These are phyloP conservation scores for Schlechtendalia chinensis DNA, from an alignment of 1,140 invertebrate genomes.

Conservation along the genomic window DNA sequence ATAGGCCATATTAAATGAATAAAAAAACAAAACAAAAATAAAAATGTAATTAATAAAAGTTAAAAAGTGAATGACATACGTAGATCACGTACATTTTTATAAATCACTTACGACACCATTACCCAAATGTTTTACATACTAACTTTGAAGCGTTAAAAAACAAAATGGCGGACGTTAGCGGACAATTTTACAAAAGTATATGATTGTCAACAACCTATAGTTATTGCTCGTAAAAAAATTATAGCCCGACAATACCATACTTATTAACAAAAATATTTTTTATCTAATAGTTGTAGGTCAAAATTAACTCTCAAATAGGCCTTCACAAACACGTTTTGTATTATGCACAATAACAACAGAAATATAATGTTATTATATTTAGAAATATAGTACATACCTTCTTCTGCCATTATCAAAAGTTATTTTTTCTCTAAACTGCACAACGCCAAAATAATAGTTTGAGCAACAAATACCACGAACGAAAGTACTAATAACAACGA, in stretches of 20 bases:
- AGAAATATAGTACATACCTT: not conserved
- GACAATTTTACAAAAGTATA: not conserved
- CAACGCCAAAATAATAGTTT: not conserved
- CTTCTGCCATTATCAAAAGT: not conserved
- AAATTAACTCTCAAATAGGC: not conserved
- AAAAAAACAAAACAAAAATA: too few relatives aligned
- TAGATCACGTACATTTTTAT: not conserved
- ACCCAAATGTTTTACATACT: not conserved
- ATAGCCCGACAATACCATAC: not conserved
- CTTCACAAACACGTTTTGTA: not conserved
- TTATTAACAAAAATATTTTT: not conserved
- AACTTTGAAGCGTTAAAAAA: not conserved
- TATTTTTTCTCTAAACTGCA: not conserved
- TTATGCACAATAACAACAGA: not conserved
- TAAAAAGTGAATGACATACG: too few relatives aligned
- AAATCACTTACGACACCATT: not conserved
- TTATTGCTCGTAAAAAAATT: too few relatives aligned
- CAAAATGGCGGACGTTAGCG: not conserved
- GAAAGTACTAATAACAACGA: not conserved
- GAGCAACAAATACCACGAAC: too few relatives aligned
- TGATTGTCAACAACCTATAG: not conserved
- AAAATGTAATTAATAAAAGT: too few relatives aligned
- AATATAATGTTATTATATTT: not conserved
- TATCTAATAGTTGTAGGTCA: not conserved
- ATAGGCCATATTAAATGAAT: too few relatives aligned